Evolutionary conservation across 2,113 vertebrate species (phyloP).

Genomic region (Orientallactaga bullata): DNA sequence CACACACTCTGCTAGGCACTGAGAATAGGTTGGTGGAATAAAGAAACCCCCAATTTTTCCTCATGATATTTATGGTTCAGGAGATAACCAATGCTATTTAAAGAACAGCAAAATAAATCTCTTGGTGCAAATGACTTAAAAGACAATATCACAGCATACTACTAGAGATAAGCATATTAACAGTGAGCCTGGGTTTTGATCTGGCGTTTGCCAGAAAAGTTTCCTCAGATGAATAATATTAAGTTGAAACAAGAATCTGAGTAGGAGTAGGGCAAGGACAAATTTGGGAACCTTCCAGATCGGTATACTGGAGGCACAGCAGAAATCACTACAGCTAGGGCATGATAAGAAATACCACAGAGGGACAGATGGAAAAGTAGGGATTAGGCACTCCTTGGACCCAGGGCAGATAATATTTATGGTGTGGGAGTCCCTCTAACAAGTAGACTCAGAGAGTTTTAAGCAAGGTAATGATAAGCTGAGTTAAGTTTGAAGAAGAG

Average conservation of each 20-base stretch:
- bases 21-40: not conserved
- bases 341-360: not conserved
- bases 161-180: no score
- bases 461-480: not conserved
- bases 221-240: not conserved
- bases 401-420: rapidly evolving
- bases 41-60: not conserved
- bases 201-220: not conserved
- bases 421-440: no score
- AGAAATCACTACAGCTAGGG: not conserved
- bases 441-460: not conserved
- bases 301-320: not conserved
- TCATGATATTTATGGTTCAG: not conserved
- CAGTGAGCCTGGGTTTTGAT: not conserved
- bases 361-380: not conserved
- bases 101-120: not conserved
- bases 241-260: not conserved
- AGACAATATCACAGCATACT: no score
- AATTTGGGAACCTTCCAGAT: not conserved
- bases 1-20: not conserved
- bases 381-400: rapidly evolving
- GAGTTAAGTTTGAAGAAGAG: not conserved
- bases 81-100: not conserved
- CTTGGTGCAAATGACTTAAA: not conserved
- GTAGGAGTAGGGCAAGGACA: not conserved